Conservation (phyloP, 2,113 vertebrate genomes). For the Labeo catla region DNA sequence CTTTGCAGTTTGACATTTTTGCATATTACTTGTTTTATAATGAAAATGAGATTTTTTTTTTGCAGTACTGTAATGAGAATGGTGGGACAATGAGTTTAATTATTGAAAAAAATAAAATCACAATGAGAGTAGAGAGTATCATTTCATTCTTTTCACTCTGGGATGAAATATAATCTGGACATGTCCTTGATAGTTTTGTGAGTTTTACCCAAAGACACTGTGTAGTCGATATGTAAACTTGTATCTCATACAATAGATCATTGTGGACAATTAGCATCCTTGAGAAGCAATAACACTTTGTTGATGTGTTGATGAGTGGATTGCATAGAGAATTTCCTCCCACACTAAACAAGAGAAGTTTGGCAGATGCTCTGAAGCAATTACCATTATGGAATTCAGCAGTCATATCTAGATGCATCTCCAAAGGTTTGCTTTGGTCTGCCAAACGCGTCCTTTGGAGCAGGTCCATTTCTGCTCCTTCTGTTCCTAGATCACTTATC, state of each 20-base stretch:
- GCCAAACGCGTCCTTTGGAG: constrained; percentile 11
- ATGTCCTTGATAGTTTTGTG: neutral
- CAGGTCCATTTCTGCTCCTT: constrained; percentile 21
- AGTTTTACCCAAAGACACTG: neutral
- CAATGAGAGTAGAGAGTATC: neutral
- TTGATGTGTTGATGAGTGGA: neutral
- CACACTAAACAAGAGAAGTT: constrained; percentile 22
- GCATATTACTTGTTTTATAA: neutral
- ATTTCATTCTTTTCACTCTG: neutral
- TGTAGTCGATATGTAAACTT: neutral
- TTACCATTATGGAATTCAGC: constrained; percentile 14
- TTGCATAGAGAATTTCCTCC: constrained; percentile 18
- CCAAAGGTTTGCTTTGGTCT: constrained; percentile 19
- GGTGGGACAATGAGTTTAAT: neutral
- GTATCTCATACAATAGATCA: neutral
- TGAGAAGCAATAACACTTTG: constrained; percentile 16
- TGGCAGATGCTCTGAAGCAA: constrained; percentile 19
- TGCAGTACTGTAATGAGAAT: neutral
- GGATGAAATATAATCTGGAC: neutral
- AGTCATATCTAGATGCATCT: constrained; percentile 10
- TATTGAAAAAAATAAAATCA: neutral
- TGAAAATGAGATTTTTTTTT: neutral
- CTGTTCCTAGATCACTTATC: constrained; percentile 35
- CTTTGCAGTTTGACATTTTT: neutral
- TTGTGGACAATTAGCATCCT: neutral